These are phyloP conservation scores for Steinernema scapterisci DNA, from an alignment of 2,888 invertebrate species.

Conservation along the genomic window DNA sequence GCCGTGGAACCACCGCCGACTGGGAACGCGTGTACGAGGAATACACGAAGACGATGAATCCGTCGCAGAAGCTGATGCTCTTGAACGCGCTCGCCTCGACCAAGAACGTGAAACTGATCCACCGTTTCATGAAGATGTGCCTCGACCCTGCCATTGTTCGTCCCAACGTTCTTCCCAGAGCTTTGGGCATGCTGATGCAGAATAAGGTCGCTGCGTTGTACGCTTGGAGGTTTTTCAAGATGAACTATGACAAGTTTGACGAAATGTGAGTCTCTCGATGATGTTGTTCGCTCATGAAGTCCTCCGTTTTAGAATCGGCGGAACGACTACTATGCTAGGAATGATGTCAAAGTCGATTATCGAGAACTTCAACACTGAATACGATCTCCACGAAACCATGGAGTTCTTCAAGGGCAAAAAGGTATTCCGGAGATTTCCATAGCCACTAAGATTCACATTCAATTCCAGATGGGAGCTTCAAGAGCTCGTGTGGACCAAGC, in stretches of 20 bases:
- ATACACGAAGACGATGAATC: slow-evolving; percentile 39
- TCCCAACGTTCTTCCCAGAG: slow-evolving; percentile 41
- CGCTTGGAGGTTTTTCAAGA: slow-evolving; percentile 53
- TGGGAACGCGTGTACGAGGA: slow-evolving; percentile 50
- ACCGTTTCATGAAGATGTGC: slow-evolving; percentile 46
- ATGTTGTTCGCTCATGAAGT: not conserved
- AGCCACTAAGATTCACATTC: not conserved
- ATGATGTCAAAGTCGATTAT: slow-evolving; percentile 46
- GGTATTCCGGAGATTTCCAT: slow-evolving; percentile 60
- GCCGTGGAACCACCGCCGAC: slow-evolving; percentile 45
- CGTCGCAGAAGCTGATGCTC: slow-evolving; percentile 48
- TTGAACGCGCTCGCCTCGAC: slow-evolving; percentile 50
- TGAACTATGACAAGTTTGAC: slow-evolving; percentile 45
- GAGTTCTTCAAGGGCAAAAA: slow-evolving; percentile 69
- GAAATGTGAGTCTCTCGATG: slow-evolving; percentile 40
- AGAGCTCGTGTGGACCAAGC: slow-evolving; percentile 48
- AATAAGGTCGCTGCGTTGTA: slow-evolving; percentile 45
- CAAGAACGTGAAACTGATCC: slow-evolving; percentile 41
- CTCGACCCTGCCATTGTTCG: slow-evolving; percentile 40
- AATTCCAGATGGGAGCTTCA: slow-evolving; percentile 44
- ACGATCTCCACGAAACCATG: slow-evolving; percentile 50
- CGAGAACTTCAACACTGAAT: slow-evolving; percentile 49
- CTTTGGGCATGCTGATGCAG: slow-evolving; percentile 44
- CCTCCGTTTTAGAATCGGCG: slow-evolving; percentile 46
- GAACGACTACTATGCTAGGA: slow-evolving; percentile 46